Percentiles rank a stretch among this genome's conserved stretches.
Evolutionary conservation across 2,888 invertebrate species (phyloP).

Genomic region (Stratiomys singularior): DNA sequence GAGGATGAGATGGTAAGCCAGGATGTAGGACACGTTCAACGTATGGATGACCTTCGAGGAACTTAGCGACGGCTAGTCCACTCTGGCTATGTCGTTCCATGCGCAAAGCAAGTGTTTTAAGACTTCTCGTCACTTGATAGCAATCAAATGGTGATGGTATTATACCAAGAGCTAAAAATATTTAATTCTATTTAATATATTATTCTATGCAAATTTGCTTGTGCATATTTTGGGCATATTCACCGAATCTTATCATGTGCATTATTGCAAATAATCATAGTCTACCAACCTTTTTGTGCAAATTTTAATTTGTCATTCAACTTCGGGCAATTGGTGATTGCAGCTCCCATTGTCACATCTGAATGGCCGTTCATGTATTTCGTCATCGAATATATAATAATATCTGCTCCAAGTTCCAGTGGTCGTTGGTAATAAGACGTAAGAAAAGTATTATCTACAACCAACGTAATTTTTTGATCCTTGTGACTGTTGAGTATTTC

Average conservation of each 20-base stretch:
- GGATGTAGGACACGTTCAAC: slow-evolving; percentile 87
- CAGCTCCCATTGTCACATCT: slow-evolving; percentile 96
- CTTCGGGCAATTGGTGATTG: slow-evolving; percentile 77
- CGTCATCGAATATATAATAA: slow-evolving; percentile 90
- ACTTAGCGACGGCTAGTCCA: slow-evolving; percentile 80
- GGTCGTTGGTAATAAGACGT: slow-evolving; percentile 93
- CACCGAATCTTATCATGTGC: too few relatives aligned
- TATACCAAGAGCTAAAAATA: slow-evolving; percentile 71
- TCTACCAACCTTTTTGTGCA: slow-evolving; percentile 82
- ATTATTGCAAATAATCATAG: too few relatives aligned
- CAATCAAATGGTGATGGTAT: slow-evolving; percentile 98
- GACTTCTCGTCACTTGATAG: slow-evolving; percentile 88
- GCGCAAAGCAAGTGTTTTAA: slow-evolving; percentile 91
- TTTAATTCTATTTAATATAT: not conserved
- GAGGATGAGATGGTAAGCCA: slow-evolving; percentile 86
- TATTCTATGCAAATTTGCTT: too few relatives aligned
- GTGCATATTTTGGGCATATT: too few relatives aligned
- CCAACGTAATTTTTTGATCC: slow-evolving; percentile 69
- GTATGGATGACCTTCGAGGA: slow-evolving; percentile 81
- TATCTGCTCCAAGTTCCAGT: slow-evolving; percentile 88
- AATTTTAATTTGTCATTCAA: slow-evolving; percentile 79
- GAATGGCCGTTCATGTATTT: slow-evolving; percentile 99
- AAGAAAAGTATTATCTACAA: slow-evolving; percentile 96
- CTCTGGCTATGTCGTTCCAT: slow-evolving; percentile 91
- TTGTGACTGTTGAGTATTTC: slow-evolving; percentile 70